Evolutionary conservation across 2,113 vertebrate species (phyloP).

Genomic region (Melanerpes formicivorus): DNA sequence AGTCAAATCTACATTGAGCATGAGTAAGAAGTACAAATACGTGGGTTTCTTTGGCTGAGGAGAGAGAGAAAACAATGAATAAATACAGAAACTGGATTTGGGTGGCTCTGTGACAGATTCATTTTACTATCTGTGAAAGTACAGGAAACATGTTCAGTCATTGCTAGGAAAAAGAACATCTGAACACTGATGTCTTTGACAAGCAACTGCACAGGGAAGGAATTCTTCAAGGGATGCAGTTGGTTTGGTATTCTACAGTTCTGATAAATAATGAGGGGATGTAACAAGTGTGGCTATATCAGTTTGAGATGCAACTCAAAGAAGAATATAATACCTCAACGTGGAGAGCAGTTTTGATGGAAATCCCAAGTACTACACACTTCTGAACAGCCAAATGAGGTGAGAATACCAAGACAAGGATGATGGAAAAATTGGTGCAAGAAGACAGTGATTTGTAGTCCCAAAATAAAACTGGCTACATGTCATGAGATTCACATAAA

Average conservation of each 20-base stretch:
- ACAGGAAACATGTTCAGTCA: not conserved
- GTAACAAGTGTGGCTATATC: not conserved
- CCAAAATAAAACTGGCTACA: not conserved
- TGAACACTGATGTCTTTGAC: not conserved
- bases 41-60: not conserved
- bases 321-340: not conserved
- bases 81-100: conserved; percentile 8
- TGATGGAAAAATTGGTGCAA: not conserved
- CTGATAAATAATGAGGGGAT: not conserved
- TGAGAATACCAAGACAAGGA: not conserved
- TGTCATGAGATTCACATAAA: not conserved
- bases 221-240: not conserved
- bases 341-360: not conserved
- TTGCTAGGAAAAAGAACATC: not conserved
- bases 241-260: not conserved
- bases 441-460: not conserved
- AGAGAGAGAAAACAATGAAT: conserved; percentile 18
- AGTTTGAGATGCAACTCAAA: not conserved
- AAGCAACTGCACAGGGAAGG: not conserved
- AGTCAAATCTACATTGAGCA: not conserved
- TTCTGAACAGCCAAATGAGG: not conserved
- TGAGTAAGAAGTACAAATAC: not conserved
- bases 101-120: not conserved
- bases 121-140: not conserved
- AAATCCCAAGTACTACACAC: not conserved